These are phyloP conservation scores for Takifugu bimaculatus DNA, from an alignment of 2,113 vertebrate genomes.

Conservation along the genomic window DNA sequence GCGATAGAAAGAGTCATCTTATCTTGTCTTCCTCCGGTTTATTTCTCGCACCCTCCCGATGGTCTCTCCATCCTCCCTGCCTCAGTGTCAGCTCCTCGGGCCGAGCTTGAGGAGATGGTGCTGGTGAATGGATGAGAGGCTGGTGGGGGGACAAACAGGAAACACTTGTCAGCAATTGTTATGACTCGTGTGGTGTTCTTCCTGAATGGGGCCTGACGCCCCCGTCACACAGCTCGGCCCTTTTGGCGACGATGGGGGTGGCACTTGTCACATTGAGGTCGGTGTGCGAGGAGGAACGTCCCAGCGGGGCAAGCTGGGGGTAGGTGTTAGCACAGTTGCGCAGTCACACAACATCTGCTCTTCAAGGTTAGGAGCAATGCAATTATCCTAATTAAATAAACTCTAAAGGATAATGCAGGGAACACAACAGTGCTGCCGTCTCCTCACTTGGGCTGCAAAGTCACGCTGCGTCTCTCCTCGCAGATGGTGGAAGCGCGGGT, in stretches of 20 bases:
- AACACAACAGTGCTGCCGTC: background rate
- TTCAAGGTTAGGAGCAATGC: constrained; percentile 25
- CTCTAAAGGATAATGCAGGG: constrained; percentile 9
- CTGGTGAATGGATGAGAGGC: constrained; percentile 19
- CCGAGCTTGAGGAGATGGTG: constrained; percentile 28
- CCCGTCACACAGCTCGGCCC: constrained; percentile 39
- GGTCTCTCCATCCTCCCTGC: constrained; percentile 20
- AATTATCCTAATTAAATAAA: constrained; percentile 29
- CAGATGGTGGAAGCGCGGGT: constrained; percentile 11
- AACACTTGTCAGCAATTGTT: constrained; percentile 54
- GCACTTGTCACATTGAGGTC: constrained; percentile 28
- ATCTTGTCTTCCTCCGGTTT: constrained; percentile 9
- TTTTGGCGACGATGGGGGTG: constrained; percentile 38
- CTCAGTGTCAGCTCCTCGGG: constrained; percentile 30
- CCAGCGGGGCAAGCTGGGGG: background rate
- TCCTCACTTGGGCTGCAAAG: constrained; percentile 24
- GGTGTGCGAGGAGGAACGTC: constrained; percentile 10
- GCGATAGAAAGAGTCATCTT: constrained; percentile 8
- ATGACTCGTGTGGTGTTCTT: constrained; percentile 27
- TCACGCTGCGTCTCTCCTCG: constrained; percentile 25
- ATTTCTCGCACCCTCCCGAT: constrained; percentile 3
- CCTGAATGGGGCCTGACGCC: constrained; percentile 34
- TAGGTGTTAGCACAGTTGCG: background rate
- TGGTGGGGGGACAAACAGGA: constrained; percentile 36
- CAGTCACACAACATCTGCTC: background rate